Base-by-base conservation (phyloP, 92 coral and sea anemone species). In the Palythoa grandis region DNA sequence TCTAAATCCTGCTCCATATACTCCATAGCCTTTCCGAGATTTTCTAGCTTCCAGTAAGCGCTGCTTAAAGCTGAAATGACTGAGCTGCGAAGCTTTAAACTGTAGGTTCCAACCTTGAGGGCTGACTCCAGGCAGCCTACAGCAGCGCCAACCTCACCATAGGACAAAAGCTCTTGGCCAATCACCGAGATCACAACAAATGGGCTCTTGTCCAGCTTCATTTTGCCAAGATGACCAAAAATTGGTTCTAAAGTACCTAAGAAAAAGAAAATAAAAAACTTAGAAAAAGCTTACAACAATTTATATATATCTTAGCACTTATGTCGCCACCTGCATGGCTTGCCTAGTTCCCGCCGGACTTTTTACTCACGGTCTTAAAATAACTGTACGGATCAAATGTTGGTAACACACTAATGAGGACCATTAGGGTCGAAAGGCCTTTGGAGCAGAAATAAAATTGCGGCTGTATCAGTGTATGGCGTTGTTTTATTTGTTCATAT, bases 41-140 rank as follows among this genome's bases (percentile, higher is more conserved):
- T 97, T 3, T 97, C 99, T 11, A 97, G 84, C 78, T 97, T 97
- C 99, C 99, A 97, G 92, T 97, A 97, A 52, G 99, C 99, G 7
- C 95, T 97, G 56, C 98, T 97, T 56, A 97, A 89, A 0, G 99
- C 99, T 0, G 99, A 97, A 74, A 97, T 97, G 38, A 97, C 99
- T 2, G 99, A 97, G 24, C 99, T 97, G 23, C 99, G 95, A 77
- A 97, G 92, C 77, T 95, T 93, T 17, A 97, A 85, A n/a, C 99
- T 96, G 66, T 93, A 95, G 3, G 99, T 95, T 5, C 98, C 98
- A 50, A 97, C 92, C 73, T 95, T 93, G 66, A 97, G 89, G 25
- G 99, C 97, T 3, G 98, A 95, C 82, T 97, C 99, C 53, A 97
- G 92, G 52, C 99, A 97, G 74, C 92, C 96, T 71, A 97, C 86